These are phyloP conservation scores for Drosophila sproati DNA, from an alignment of 1,140 invertebrate genomes.

Conservation along the genomic window DNA sequence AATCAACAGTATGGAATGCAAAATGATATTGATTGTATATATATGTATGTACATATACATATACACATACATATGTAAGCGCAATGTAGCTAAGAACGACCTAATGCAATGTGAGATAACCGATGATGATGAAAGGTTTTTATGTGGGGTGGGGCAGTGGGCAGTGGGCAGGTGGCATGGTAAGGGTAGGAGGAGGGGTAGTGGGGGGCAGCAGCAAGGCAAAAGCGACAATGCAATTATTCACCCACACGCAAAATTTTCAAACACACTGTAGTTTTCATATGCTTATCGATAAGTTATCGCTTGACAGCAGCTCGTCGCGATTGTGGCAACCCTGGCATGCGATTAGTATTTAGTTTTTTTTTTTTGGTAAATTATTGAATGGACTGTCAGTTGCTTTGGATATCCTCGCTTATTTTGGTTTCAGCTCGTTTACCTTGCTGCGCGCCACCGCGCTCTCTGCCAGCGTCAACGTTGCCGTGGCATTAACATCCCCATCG, in stretches of 20 bases:
- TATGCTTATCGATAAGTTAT: constrained; percentile 23
- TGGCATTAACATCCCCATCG: constrained; percentile 58
- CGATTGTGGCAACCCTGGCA: constrained; percentile 26
- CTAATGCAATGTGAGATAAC: not conserved
- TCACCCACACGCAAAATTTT: constrained; percentile 13
- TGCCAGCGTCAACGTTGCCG: constrained; percentile 60
- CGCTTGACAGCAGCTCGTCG: not conserved
- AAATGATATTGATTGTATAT: constrained; percentile 6
- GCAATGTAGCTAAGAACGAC: not conserved
- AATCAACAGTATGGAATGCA: constrained; percentile 3
- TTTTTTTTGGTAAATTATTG: not conserved
- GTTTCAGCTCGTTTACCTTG: constrained; percentile 60
- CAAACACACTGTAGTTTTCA: constrained; percentile 1
- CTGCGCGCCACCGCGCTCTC: constrained; percentile 47
- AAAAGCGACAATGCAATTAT: constrained; percentile 2
- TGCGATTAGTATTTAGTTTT: constrained; percentile 46
- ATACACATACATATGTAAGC: not conserved
- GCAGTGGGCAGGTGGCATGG: not conserved
- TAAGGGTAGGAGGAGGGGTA: too few species aligned
- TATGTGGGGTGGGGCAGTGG: not conserved
- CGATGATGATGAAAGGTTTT: too few species aligned
- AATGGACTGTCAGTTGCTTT: constrained; percentile 1
- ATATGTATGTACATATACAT: not conserved
- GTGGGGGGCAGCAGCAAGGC: not conserved
- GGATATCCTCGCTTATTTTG: constrained; percentile 24